phyloP scores from a whole-genome alignment of 2,113 vertebrate species.

The Nyctibius bracteatus region DNA sequence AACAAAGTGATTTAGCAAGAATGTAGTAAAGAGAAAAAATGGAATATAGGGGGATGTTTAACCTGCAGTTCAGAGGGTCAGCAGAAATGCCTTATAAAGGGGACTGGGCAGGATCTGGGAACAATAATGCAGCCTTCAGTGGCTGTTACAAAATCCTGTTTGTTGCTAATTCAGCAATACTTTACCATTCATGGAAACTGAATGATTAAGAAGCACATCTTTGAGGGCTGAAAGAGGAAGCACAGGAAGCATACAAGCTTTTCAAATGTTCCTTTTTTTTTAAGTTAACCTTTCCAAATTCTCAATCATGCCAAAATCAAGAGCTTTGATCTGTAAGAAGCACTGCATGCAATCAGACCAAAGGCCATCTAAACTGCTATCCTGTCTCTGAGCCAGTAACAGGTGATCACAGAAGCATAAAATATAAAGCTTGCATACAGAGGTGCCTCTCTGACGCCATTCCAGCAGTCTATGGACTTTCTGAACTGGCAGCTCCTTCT shows the following conservation, averaged over 20 bases:
- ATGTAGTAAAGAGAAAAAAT: background rate
- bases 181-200: background rate
- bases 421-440: background rate
- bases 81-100: background rate
- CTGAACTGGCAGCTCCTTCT: conserved; percentile 9
- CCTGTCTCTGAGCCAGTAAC: background rate
- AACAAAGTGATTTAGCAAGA: conserved; percentile 9
- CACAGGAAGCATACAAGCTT: background rate
- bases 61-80: background rate
- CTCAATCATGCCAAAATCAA: background rate
- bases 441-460: background rate
- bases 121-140: background rate
- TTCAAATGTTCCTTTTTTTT: background rate
- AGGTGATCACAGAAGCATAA: conserved; percentile 9
- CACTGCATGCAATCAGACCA: background rate
- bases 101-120: background rate
- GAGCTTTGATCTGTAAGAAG: conserved; percentile 30
- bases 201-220: background rate
- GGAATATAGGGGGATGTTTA: background rate
- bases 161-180: background rate
- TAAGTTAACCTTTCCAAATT: conserved; percentile 1
- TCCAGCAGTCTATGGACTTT: background rate
- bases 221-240: background rate
- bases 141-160: background rate
- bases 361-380: background rate